A percentile compares a stretch with the other conserved stretches of the same genome.
Conservation (phyloP, 2,888 invertebrate species). For the Drosophila tripunctata region DNA sequence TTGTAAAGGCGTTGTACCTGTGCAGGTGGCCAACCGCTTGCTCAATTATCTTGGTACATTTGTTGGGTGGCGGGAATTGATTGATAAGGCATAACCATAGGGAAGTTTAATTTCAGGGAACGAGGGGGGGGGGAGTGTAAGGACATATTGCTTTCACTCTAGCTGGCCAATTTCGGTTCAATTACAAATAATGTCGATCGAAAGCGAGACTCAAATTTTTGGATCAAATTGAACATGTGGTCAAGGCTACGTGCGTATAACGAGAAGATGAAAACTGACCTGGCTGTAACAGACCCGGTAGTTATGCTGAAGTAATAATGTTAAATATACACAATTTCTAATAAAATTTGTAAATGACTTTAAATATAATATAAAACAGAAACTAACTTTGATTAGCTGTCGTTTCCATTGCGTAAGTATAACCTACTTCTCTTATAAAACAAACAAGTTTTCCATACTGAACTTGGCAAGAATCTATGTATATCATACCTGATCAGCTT, state of each 20-base stretch:
- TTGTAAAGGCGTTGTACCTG: constrained; percentile 29
- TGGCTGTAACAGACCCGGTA: too few relatives aligned
- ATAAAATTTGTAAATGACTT: too few relatives aligned
- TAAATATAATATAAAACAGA: too few relatives aligned
- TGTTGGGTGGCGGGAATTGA: background rate
- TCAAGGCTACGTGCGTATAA: constrained; percentile 45
- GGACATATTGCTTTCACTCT: constrained; percentile 1
- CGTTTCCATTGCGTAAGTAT: too few relatives aligned
- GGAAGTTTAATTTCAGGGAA: background rate
- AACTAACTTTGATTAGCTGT: too few relatives aligned
- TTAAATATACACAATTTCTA: too few relatives aligned
- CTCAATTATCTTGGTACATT: constrained; percentile 11
- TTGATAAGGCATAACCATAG: background rate
- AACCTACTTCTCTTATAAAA: too few relatives aligned
- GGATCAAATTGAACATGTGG: constrained; percentile 45
- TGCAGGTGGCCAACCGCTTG: constrained; percentile 40
- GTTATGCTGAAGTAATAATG: too few relatives aligned
- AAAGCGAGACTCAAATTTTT: constrained; percentile 3
- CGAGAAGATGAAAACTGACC: too few relatives aligned
- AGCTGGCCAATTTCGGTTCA: constrained; percentile 57
- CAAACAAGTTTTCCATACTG: too few relatives aligned
- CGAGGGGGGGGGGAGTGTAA: background rate
- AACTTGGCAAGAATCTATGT: too few relatives aligned
- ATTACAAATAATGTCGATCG: constrained; percentile 54
- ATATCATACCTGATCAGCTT: too few relatives aligned